A percentile compares a stretch with the other conserved stretches of the same genome.
phyloP scores from a whole-genome alignment of 2,888 invertebrate species.

The Himalopsyche anomala region DNA sequence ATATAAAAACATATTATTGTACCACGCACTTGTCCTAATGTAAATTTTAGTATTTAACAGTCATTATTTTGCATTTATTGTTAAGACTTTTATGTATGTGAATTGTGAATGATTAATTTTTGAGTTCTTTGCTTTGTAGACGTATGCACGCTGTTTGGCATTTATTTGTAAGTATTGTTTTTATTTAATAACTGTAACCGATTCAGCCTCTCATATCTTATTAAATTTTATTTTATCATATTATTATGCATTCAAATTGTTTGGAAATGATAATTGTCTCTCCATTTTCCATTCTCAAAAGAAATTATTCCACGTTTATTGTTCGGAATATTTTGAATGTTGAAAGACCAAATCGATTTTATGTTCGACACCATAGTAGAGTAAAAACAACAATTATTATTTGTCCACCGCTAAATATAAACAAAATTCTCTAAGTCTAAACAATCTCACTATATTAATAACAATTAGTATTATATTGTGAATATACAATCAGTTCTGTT shows the following conservation, averaged over 20 bases:
- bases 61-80: slow-evolving; percentile 38
- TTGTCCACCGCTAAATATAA: too few relatives aligned
- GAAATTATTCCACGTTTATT: slow-evolving; percentile 5
- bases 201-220: background rate
- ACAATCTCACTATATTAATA: too few relatives aligned
- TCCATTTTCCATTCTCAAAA: background rate
- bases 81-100: slow-evolving; percentile 4
- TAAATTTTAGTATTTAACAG: slow-evolving; percentile 22
- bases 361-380: background rate
- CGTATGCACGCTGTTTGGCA: slow-evolving; percentile 6
- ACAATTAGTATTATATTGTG: too few relatives aligned
- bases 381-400: background rate
- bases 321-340: background rate
- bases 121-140: slow-evolving; percentile 22
- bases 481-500: too few relatives aligned
- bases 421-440: too few relatives aligned
- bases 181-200: slow-evolving; percentile 12
- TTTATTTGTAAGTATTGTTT: background rate
- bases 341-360: background rate
- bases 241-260: background rate
- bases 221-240: background rate
- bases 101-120: slow-evolving; percentile 10
- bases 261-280: background rate
- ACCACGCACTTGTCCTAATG: slow-evolving; percentile 21
- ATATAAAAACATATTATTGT: background rate